A percentile compares a stretch with the other conserved stretches of the same genome.
These are phyloP conservation scores for Pipa parva DNA, from an alignment of 2,113 vertebrate genomes.

Conservation along the genomic window DNA sequence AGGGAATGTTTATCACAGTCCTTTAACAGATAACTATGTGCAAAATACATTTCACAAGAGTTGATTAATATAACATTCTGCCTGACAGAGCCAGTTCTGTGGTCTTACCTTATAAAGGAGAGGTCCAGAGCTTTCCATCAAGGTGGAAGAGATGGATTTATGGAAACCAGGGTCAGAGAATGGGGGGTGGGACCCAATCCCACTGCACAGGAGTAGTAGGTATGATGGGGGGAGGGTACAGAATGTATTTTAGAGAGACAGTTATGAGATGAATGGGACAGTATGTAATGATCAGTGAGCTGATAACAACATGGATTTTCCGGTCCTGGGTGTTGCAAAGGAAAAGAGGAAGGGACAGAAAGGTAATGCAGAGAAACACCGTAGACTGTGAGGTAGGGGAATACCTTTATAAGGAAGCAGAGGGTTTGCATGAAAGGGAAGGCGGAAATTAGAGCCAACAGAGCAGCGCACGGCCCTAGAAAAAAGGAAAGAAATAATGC, in stretches of 20 bases:
- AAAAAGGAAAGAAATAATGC: no score
- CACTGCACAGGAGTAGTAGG: not conserved
- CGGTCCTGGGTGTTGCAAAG: not conserved
- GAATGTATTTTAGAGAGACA: not conserved
- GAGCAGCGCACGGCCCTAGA: no score
- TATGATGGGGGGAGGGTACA: not conserved
- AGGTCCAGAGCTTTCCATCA: slow-evolving; percentile 21
- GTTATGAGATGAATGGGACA: not conserved
- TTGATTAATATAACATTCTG: no score
- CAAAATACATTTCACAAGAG: no score
- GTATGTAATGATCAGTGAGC: not conserved
- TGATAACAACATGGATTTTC: no score
- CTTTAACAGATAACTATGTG: no score
- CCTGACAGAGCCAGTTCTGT: no score
- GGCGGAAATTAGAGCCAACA: no score
- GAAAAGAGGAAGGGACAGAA: not conserved
- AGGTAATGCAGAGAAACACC: not conserved
- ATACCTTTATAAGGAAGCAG: not conserved
- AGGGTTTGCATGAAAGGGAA: not conserved
- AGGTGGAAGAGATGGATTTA: not conserved
- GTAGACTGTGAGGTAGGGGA: not conserved
- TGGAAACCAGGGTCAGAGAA: not conserved
- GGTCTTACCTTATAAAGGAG: slow-evolving; percentile 11
- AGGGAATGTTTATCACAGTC: no score
- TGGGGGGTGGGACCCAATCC: not conserved